Conservation (phyloP, 2,113 vertebrate genomes). For the Danio rerio region GRCz12tu NC_133176.1:10866501-10867000, state of each 20-base stretch:
- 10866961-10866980: conserved; percentile 30
- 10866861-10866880: conserved; percentile 22
- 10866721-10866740: conserved; percentile 51
- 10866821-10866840: conserved; percentile 58
- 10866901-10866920: conserved; percentile 17
- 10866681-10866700: conserved; percentile 40
- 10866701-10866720: conserved; percentile 49
- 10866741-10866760: conserved; percentile 50
- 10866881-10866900: not conserved
- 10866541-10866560: not conserved
- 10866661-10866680: conserved; percentile 36
- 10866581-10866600: not conserved
- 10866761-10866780: conserved; percentile 39
- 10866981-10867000: conserved; percentile 37
- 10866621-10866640: conserved; percentile 13
- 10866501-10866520: not conserved
- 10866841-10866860: conserved; percentile 62
- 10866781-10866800: conserved; percentile 62
- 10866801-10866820: conserved; percentile 63
- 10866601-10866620: not conserved
- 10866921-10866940: conserved; percentile 42
- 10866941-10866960: conserved; percentile 9
- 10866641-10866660: conserved; percentile 34
- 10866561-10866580: not conserved
- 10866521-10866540: not conserved